phyloP scores from a whole-genome alignment of 2,113 vertebrate genomes.

The Struthidea cinerea region DNA sequence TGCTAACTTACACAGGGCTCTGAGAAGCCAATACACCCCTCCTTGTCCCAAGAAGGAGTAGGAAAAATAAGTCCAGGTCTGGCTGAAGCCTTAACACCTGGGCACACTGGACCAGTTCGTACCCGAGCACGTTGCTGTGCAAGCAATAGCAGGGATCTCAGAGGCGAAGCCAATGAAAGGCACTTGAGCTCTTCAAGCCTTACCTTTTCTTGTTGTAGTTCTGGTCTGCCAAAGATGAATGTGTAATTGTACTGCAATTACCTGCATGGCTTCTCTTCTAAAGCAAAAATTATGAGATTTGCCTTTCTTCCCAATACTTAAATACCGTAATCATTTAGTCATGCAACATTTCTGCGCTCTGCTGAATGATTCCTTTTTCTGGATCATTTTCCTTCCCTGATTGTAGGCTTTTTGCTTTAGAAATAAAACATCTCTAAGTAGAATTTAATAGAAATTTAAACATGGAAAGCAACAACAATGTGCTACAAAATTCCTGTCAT shows the following conservation, averaged over 20 bases:
- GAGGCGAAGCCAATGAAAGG: not conserved
- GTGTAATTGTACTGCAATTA: not conserved
- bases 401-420: not conserved
- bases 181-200: not conserved
- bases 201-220: constrained; percentile 44
- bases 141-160: not conserved
- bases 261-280: constrained; percentile 37
- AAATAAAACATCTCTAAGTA: not conserved
- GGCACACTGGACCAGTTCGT: not conserved
- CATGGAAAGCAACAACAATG: not conserved
- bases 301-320: constrained; percentile 43
- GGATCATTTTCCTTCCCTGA: constrained; percentile 7
- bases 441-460: constrained; percentile 1
- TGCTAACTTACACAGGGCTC: not conserved
- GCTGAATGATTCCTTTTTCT: constrained; percentile 46
- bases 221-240: constrained; percentile 46
- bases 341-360: constrained; percentile 34
- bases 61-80: not conserved
- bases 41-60: not conserved
- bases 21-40: not conserved
- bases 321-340: constrained; percentile 41
- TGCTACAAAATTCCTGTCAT: not conserved
- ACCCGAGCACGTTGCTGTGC: not conserved
- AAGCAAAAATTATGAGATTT: constrained; percentile 40
- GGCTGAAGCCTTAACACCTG: not conserved